phyloP scores from a whole-genome alignment of 1,140 invertebrate genomes.

The Pseudoatta argentina region DNA sequence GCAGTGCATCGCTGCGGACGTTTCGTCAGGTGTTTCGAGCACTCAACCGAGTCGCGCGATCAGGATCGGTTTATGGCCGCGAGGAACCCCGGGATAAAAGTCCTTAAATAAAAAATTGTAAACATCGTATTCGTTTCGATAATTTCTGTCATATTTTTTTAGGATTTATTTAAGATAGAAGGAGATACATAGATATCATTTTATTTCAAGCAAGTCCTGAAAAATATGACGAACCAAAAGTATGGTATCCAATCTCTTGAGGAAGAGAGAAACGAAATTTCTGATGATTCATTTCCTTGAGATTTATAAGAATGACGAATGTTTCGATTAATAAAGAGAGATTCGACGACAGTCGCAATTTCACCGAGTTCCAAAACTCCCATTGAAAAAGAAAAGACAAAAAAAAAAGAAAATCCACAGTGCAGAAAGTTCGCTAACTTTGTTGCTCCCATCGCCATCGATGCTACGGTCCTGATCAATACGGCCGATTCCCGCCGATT shows the following conservation, averaged over 20 bases:
- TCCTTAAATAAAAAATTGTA: too few species aligned
- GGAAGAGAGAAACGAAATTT: not conserved
- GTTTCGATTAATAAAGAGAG: not conserved
- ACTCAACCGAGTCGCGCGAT: not conserved
- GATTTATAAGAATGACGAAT: not conserved
- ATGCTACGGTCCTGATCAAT: not conserved
- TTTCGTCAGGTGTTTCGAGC: slow-evolving; percentile 70
- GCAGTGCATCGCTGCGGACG: slow-evolving; percentile 46
- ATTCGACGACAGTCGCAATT: not conserved
- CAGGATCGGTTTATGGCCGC: slow-evolving; percentile 13
- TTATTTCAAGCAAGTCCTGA: too few species aligned
- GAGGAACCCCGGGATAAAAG: not conserved
- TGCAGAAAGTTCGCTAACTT: not conserved
- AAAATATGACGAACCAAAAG: too few species aligned
- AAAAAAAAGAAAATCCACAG: not conserved
- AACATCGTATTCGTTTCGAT: too few species aligned
- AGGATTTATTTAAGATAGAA: too few species aligned
- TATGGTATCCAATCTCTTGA: too few species aligned
- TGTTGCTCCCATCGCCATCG: too few species aligned
- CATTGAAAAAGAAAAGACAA: not conserved
- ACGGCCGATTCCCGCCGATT: not conserved
- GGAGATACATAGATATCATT: too few species aligned
- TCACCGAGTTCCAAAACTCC: not conserved
- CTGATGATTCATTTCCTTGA: not conserved
- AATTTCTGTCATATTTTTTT: too few species aligned